Base-by-base conservation (phyloP, 2,113 vertebrate species). In the Chloroceryle aenea region DNA sequence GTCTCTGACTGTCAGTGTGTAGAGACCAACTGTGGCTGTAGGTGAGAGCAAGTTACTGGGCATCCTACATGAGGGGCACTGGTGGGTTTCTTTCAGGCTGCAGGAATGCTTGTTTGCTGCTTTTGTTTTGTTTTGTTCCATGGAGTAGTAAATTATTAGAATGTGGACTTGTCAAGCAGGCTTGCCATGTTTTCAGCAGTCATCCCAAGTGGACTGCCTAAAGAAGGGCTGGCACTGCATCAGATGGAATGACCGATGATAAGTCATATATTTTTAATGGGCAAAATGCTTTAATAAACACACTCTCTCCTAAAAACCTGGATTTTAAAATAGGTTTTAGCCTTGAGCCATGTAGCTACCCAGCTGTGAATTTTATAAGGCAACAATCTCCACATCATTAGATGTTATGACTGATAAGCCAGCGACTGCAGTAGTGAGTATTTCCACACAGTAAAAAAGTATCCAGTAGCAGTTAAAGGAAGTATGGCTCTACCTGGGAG, bases 291-390 rank as follows among this genome's bases (percentile, higher is more conserved):
- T 98, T 98, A 98, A 98, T 98, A 98, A 98, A 98, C 97, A 97
- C 95, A 95, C 92, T 96, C 67, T 50, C 95, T 98, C 96, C 97
- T 97, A 98, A 98, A 98, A 97, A 97, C 95, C 95, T 97, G 97
- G 95, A 72, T 97, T 98, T 98, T 97, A 95, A 98, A 98, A 97
- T 97, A 97, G 97, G 90, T 89, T 98, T 97, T 98, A 98, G 98
- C 98, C 98, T 98, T 98, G 98, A 98, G 98, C 98, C 96, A 98
- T 98, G 96, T 98, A 98, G 98, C 97, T 98, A 98, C 94, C 98
- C 98, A 98, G 98, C 98, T 98, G 98, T 98, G 98, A 98, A 97
- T 98, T 98, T 98, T 97, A 98, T 98, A 98, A 98, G 95, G 97
- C 96, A 97, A 97, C 98, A 97, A 98, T 98, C 97, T 97, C 96